Evolutionary conservation across 2,797 vertebrate genomes (phyloP), one percentile per base, ranked within the genome.

Genomic region (Manis pentadactyla): DNA sequence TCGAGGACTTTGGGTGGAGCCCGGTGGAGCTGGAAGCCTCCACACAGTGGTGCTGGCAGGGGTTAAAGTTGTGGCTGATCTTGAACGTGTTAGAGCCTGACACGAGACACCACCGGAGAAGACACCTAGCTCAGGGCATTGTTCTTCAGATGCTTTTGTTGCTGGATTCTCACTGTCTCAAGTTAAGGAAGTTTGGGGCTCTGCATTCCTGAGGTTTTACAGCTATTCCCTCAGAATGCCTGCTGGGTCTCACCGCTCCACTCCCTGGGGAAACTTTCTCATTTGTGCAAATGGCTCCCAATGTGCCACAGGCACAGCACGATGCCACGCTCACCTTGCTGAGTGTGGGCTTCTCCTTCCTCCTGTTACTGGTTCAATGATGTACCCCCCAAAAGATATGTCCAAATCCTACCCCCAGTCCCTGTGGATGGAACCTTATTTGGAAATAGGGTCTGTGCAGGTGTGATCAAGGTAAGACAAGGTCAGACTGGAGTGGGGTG

Each of bases 161-260:
- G 17, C 0, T 1, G n/a, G 66, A 17, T 90, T 96, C 96, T 83
- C 73, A 61, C 91, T 91, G 82, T 88, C 88, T 97, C 68, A 4
- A 25, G 51, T 96, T 87, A 91, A 96, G 95, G 92, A 97, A 79
- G 87, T 89, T 13, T 21, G 88, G 75, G 87, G 79, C 83, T 82
- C 59, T 2, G 18, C 90, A 94, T 96, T 94, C 97, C 82, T 94
- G 89, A 96, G 89, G 88, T 86, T 93, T 93, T 77, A n/a, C 61
- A 69, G 18, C 64, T 27, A 12, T 19, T 46, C 64, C 42, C 81
- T 7, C 3, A 7, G 68, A 17, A 10, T 0, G 1, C 3, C 53
- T 2, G 21, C 2, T 11, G 3, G 2, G 55, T 37, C 90, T 69
- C 93, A 8, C 12, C 39, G 0, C 82, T 6, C 46, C 0, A 21